Percentiles rank a stretch among this genome's conserved stretches.
These are phyloP conservation scores for Rhamnusium bicolor DNA, from an alignment of 2,888 invertebrate species.

Conservation along the genomic window DNA sequence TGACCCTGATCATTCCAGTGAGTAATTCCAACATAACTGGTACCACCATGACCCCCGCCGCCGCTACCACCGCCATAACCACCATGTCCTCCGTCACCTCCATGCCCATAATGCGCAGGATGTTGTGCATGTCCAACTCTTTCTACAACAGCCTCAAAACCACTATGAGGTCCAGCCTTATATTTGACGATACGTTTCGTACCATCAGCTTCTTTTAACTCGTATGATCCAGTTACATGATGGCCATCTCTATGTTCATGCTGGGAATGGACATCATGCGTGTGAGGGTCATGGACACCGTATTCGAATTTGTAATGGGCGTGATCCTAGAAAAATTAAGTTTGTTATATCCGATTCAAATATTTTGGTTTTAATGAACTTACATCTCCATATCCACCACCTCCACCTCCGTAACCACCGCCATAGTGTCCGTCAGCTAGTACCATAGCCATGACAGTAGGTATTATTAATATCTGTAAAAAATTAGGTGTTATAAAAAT, in stretches of 20 bases:
- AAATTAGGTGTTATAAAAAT: too few species aligned
- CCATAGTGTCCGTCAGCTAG: neutral
- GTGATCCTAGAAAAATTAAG: conserved; percentile 3
- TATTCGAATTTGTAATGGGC: conserved; percentile 47
- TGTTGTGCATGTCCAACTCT: conserved; percentile 64
- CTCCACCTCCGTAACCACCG: neutral
- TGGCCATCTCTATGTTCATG: conserved; percentile 64
- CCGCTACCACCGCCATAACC: conserved; percentile 38
- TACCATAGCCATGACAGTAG: neutral
- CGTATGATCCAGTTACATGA: conserved; percentile 64
- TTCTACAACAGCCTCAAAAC: conserved; percentile 64
- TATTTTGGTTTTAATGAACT: neutral
- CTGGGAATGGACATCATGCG: conserved; percentile 64
- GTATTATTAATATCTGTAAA: neutral
- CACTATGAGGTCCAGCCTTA: conserved; percentile 60
- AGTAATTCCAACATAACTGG: conserved; percentile 52
- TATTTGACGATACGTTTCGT: conserved; percentile 64
- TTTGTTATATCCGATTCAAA: neutral
- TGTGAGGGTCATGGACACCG: conserved; percentile 65
- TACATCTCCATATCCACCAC: neutral
- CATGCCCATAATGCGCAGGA: conserved; percentile 57
- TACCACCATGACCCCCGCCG: conserved; percentile 44
- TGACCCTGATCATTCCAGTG: too few species aligned
- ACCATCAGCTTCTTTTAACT: conserved; percentile 65
- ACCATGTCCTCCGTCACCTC: conserved; percentile 8